phyloP scores from a whole-genome alignment of 2,113 vertebrate genomes.

The Colinus virginianus region DNA sequence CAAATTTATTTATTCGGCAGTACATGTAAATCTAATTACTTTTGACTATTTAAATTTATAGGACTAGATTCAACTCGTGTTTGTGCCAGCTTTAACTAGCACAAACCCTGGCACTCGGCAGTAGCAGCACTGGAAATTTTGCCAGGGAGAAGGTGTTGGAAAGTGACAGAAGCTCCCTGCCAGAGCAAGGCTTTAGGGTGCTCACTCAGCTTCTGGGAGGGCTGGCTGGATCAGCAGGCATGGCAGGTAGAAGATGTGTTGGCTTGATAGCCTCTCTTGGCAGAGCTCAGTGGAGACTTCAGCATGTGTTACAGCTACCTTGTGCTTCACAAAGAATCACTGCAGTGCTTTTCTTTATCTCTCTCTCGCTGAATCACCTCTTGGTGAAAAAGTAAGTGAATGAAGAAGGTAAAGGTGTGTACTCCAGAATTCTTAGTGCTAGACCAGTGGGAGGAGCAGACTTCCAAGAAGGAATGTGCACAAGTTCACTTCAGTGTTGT shows the following conservation, averaged over 20 bases:
- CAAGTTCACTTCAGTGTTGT: background rate
- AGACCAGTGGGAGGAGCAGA: background rate
- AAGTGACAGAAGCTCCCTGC: slow-evolving; percentile 52
- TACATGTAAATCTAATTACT: slow-evolving; percentile 70
- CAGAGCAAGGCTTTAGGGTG: background rate
- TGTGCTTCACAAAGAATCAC: background rate
- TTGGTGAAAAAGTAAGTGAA: background rate
- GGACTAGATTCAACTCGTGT: slow-evolving; percentile 45
- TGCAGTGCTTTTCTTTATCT: background rate
- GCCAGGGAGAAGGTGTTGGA: slow-evolving; percentile 65
- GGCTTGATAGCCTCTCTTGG: slow-evolving; percentile 40
- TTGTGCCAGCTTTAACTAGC: slow-evolving; percentile 61
- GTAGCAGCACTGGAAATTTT: slow-evolving; percentile 29
- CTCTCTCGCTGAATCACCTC: background rate
- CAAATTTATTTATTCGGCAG: slow-evolving; percentile 67
- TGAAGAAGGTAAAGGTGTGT: background rate
- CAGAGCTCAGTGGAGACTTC: background rate
- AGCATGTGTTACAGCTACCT: background rate
- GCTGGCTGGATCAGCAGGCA: slow-evolving; percentile 44
- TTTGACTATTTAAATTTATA: slow-evolving; percentile 69
- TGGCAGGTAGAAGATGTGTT: slow-evolving; percentile 50
- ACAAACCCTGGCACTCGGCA: slow-evolving; percentile 32
- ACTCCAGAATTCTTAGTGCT: background rate
- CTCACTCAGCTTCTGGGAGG: background rate
- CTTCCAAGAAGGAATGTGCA: background rate